phyloP scores from a whole-genome alignment of 2,888 invertebrate species.

The Venustoraphidia nigricollis region DNA sequence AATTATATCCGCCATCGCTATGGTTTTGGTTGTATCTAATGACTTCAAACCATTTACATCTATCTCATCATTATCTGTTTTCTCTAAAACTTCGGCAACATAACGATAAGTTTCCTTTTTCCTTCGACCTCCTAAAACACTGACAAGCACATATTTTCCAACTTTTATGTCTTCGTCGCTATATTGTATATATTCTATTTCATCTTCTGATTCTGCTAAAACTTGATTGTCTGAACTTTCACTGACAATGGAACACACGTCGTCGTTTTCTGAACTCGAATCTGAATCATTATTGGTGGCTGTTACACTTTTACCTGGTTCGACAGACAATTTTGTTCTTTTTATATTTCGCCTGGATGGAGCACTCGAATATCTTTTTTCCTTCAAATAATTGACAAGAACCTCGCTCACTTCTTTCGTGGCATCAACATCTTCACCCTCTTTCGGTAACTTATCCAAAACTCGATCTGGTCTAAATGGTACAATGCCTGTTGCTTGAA shows the following conservation, averaged over 20 bases:
- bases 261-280: neutral
- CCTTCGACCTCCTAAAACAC: slow-evolving; percentile 1
- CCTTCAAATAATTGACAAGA: too few relatives aligned
- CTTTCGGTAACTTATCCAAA: neutral
- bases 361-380: neutral
- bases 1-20: too few relatives aligned
- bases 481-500: slow-evolving; percentile 11
- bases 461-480: slow-evolving; percentile 10
- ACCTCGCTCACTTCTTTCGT: too few relatives aligned
- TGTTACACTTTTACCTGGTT: slow-evolving; percentile 10
- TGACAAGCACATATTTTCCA: slow-evolving; percentile 5
- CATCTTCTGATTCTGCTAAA: slow-evolving; percentile 2
- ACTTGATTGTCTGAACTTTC: slow-evolving; percentile 9
- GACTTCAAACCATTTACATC: neutral
- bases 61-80: neutral
- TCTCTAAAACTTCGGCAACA: neutral
- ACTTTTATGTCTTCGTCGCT: neutral
- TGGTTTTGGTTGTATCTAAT: neutral
- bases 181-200: slow-evolving; percentile 3
- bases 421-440: too few relatives aligned
- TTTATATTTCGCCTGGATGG: slow-evolving; percentile 7
- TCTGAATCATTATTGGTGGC: slow-evolving; percentile 5
- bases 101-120: slow-evolving; percentile 1
- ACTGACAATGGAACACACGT: neutral
- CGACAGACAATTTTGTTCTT: slow-evolving; percentile 8